Evolutionary conservation across 2,113 vertebrate species (phyloP).

Genomic region (Corvus hawaiiensis): DNA sequence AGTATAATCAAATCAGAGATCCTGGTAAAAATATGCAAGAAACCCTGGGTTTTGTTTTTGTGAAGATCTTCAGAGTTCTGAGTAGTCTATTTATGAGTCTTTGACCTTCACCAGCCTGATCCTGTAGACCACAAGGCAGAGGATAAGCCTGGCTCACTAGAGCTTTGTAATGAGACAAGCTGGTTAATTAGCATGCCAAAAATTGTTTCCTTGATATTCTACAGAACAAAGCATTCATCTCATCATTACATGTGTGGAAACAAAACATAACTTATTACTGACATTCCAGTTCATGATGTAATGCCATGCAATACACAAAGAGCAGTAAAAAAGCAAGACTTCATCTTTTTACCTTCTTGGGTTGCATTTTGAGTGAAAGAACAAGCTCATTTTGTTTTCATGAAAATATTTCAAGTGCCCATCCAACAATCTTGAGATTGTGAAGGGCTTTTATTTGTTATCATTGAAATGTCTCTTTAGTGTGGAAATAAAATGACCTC

Average conservation of each 20-base stretch:
- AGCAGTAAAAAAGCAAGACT: background rate
- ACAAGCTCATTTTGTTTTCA: background rate
- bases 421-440: background rate
- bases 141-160: background rate
- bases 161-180: background rate
- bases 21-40: background rate
- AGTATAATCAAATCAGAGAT: background rate
- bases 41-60: background rate
- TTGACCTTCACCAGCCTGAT: background rate
- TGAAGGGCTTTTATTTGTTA: background rate
- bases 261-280: conserved; percentile 5
- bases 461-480: background rate
- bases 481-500: background rate
- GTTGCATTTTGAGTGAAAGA: background rate
- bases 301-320: background rate
- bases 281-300: conserved; percentile 12
- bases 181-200: background rate
- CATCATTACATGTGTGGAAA: background rate
- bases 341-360: conserved; percentile 12
- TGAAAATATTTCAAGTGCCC: background rate
- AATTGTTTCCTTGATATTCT: conserved; percentile 6
- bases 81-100: background rate
- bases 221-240: background rate
- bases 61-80: background rate
- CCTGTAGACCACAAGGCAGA: background rate